Evolutionary conservation across 2,113 vertebrate genomes (phyloP).

Genomic region (Varanus salvator): DNA sequence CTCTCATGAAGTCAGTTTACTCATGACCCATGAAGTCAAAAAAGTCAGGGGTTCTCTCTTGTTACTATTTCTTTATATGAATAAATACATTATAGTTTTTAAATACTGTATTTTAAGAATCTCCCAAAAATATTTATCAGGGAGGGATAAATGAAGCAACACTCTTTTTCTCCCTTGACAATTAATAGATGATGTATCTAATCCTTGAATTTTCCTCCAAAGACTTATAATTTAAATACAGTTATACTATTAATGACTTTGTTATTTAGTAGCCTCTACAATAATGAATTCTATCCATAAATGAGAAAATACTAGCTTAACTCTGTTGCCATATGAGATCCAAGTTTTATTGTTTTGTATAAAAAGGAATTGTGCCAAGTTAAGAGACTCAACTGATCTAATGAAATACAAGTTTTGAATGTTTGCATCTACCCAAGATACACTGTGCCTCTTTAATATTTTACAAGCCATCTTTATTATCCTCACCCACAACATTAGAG

Average conservation of each 20-base stretch:
- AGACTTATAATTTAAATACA: accelerated
- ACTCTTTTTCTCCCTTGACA: neutral
- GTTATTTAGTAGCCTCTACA: constrained; percentile 35
- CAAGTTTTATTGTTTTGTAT: constrained; percentile 44
- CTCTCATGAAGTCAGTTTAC: neutral
- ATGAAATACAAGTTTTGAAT: constrained; percentile 49
- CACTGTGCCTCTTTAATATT: constrained; percentile 51
- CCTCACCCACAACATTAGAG: constrained; percentile 48
- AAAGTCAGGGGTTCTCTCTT: neutral
- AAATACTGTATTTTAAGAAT: neutral
- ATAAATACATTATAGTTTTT: neutral
- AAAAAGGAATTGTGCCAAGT: constrained; percentile 41
- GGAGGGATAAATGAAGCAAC: neutral
- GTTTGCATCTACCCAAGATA: constrained; percentile 49
- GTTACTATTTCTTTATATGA: neutral
- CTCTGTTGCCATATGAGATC: constrained; percentile 17
- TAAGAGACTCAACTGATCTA: constrained; percentile 20
- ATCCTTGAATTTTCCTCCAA: neutral
- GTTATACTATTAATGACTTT: neutral
- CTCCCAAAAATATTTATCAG: neutral
- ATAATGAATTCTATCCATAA: constrained; percentile 41
- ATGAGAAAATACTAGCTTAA: constrained; percentile 32
- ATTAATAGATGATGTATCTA: neutral
- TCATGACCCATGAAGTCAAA: neutral
- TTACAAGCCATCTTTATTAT: constrained; percentile 65